These are phyloP conservation scores for Mesorhabditis sp. DNA, from an alignment of 2,888 invertebrate genomes.

Conservation along the genomic window DNA sequence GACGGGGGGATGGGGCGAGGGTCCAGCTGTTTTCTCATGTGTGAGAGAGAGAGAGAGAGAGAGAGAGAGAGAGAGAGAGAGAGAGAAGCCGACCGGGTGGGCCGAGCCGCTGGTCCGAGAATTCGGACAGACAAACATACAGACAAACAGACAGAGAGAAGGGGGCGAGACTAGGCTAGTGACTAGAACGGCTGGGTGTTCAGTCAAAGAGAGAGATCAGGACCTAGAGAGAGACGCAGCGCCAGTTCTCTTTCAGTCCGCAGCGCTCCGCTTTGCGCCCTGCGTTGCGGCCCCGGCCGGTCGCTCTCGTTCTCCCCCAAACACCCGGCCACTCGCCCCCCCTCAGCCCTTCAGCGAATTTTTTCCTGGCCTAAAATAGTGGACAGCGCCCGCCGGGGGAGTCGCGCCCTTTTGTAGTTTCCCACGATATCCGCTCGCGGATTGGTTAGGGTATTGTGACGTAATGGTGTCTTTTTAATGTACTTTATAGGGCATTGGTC, in stretches of 20 bases:
- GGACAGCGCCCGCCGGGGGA: not conserved
- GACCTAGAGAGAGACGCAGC: not conserved
- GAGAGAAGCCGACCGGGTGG: not conserved
- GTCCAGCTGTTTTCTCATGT: not conserved
- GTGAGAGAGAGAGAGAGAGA: not conserved
- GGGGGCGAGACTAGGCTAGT: not conserved
- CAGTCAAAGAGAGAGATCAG: not conserved
- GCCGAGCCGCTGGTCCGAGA: not conserved
- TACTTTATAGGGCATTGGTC: too few species aligned
- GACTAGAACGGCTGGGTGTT: not conserved
- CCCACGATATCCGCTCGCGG: too few species aligned
- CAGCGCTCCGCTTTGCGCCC: not conserved
- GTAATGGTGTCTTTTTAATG: too few species aligned
- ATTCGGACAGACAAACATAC: not conserved
- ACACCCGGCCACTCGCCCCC: slow-evolving; percentile 3
- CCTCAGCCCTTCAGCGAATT: not conserved
- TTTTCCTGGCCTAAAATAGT: slow-evolving; percentile 2
- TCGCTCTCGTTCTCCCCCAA: not conserved
- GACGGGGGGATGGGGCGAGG: too few species aligned
- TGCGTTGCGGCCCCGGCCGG: slow-evolving; percentile 5
- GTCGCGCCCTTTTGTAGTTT: too few species aligned
- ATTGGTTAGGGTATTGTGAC: too few species aligned
- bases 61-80: not conserved
- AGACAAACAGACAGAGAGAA: not conserved
- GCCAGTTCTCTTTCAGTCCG: not conserved